phyloP scores from a whole-genome alignment of 2,888 invertebrate species.

The Psylliodes chrysocephalus region DNA sequence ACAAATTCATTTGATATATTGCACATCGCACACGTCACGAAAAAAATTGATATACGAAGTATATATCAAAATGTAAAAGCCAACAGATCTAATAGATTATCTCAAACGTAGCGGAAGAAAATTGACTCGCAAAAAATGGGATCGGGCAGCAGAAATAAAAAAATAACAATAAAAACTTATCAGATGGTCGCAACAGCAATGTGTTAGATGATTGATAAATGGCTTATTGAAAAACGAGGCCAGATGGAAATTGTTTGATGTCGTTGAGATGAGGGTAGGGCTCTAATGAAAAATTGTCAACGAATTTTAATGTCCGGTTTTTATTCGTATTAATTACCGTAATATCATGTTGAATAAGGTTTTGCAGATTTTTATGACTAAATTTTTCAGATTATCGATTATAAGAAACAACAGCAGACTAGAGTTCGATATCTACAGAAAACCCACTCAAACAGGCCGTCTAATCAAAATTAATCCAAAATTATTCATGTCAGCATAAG shows the following conservation, averaged over 20 bases:
- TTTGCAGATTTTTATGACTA: no score
- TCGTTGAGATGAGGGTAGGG: conserved; percentile 12
- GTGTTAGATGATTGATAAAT: conserved; percentile 54
- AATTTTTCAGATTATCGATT: no score
- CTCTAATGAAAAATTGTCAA: conserved; percentile 23
- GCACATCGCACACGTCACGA: conserved; percentile 31
- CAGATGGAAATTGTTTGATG: conserved; percentile 21
- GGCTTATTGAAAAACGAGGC: conserved; percentile 51
- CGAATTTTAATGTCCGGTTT: conserved; percentile 16
- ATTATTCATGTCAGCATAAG: no score
- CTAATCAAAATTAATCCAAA: no score
- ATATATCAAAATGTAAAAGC: conserved; percentile 43
- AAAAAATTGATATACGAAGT: conserved; percentile 40
- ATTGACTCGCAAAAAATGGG: conserved; percentile 41
- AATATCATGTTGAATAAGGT: conserved; percentile 4
- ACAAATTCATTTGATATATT: conserved; percentile 44
- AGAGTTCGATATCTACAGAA: no score
- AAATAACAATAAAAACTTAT: conserved; percentile 42
- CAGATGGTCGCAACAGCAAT: conserved; percentile 50
- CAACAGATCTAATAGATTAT: conserved; percentile 44
- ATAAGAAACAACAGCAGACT: no score
- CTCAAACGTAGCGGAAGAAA: conserved; percentile 43
- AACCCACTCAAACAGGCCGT: no score
- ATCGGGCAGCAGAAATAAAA: conserved; percentile 31
- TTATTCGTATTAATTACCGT: conserved; percentile 8